Evolutionary conservation across 2,888 invertebrate species (phyloP), one percentile per base, ranked within the genome.

Genomic region (Plutella xylostella): DNA sequence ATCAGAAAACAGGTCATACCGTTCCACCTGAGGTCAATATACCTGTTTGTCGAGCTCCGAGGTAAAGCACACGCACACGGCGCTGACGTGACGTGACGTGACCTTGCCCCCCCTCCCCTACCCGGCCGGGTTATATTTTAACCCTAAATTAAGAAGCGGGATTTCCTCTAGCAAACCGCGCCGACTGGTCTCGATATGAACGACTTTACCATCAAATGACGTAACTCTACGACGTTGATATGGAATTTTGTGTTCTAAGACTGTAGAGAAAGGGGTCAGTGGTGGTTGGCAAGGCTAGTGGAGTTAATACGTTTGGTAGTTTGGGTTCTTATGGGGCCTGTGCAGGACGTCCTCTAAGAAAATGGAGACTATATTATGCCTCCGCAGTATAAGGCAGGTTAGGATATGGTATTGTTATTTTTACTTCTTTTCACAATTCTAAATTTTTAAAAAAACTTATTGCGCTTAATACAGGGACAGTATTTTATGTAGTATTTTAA

Each of bases 311-410:
- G 75, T 71, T 71, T 73, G 75, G 76, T 71, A 52, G n/a, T n/a
- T n/a, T 14, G 25, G 4, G 15, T 25, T 39, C 14, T 21, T 70
- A n/a, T n/a, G 63, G 74, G 72, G 71, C 72, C 71, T 68, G 74
- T 58, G 65, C 65, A 55, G 55, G 60, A 61, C 72, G 76, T 77
- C 74, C 74, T 77, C 72, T 78, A 70, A 72, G 70, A 77, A 77
- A 77, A 74, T 70, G 71, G 72, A 77, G 78, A 78, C 73, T 72
- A 75, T 72, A 72, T 77, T 72, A 75, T 71, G 68, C 66, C 65
- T 61, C 48, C 53, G 50, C 51, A 75, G 78, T 72, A 71, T 60
- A 68, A 50, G 56, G 1, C 3, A 40, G 47, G 44, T 43, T n/a
- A n/a, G n/a, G n/a, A n/a, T n/a, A n/a, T n/a, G n/a, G n/a, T n/a